phyloP scores from a whole-genome alignment of 2,888 invertebrate genomes.

The Lasioglossum oenotherae region DNA sequence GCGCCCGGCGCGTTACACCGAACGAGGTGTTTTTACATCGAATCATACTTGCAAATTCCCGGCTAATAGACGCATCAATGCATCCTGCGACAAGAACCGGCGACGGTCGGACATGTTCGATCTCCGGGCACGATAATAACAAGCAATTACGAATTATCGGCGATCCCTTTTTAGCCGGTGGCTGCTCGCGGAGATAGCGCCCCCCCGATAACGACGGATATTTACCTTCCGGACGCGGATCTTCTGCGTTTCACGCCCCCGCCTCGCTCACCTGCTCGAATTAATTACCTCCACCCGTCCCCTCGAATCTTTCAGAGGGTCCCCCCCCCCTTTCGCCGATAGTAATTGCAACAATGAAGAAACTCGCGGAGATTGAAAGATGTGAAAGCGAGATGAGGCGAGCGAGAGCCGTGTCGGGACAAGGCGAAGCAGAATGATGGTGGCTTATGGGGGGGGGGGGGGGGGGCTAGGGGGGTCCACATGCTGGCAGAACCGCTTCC shows the following conservation, averaged over 20 bases:
- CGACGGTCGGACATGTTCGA: conserved; percentile 69
- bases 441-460: neutral
- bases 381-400: conserved; percentile 27
- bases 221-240: conserved; percentile 77
- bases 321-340: neutral
- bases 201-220: conserved; percentile 66
- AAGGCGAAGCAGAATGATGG: neutral
- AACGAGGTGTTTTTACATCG: conserved; percentile 58
- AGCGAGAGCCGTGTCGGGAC: conserved; percentile 21
- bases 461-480: neutral
- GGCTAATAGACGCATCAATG: conserved; percentile 80
- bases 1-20: neutral
- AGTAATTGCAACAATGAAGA: conserved; percentile 32
- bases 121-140: conserved; percentile 70
- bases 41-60: conserved; percentile 81
- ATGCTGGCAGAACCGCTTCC: conserved; percentile 12
- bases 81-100: conserved; percentile 77
- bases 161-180: conserved; percentile 69
- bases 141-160: conserved; percentile 80
- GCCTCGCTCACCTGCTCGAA: conserved; percentile 23
- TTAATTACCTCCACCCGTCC: conserved; percentile 27
- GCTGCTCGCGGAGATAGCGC: conserved; percentile 69
- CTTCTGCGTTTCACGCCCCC: conserved; percentile 54
- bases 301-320: neutral
- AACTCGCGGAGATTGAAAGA: conserved; percentile 30